Percentiles rank a stretch among this genome's conserved stretches.
Conservation (phyloP, 2,888 invertebrate species). For the Thecophora atra region DNA sequence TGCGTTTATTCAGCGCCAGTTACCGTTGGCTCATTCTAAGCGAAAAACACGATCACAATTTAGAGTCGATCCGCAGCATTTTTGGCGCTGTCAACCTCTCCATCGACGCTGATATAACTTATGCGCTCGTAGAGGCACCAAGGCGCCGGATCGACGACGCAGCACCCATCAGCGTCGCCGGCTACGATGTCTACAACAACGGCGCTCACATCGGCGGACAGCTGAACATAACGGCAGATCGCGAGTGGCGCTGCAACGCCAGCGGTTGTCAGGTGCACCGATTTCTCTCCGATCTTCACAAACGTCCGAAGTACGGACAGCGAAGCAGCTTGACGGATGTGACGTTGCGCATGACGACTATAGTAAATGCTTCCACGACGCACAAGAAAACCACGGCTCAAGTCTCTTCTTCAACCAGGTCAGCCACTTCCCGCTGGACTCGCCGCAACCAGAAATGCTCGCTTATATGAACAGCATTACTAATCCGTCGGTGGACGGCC, state of each 20-base stretch:
- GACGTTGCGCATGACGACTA: slow-evolving; percentile 53
- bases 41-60: slow-evolving; percentile 39
- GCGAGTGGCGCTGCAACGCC: slow-evolving; percentile 50
- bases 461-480: slow-evolving; percentile 49
- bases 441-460: slow-evolving; percentile 46
- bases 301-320: slow-evolving; percentile 51
- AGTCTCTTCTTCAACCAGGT: slow-evolving; percentile 44
- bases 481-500: slow-evolving; percentile 51
- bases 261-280: slow-evolving; percentile 44
- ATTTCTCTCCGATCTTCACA: slow-evolving; percentile 52
- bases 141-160: slow-evolving; percentile 29
- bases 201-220: slow-evolving; percentile 59
- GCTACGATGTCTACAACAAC: slow-evolving; percentile 63
- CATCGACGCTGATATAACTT: slow-evolving; percentile 58
- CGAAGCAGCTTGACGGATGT: slow-evolving; percentile 54
- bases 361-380: slow-evolving; percentile 50
- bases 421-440: slow-evolving; percentile 47
- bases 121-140: slow-evolving; percentile 40
- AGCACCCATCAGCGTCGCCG: slow-evolving; percentile 61
- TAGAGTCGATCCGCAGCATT: slow-evolving; percentile 43
- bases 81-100: slow-evolving; percentile 54
- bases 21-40: slow-evolving; percentile 59
- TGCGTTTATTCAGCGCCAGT: slow-evolving; percentile 49
- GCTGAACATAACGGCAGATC: slow-evolving; percentile 59
- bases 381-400: background rate